Conservation (phyloP, 2,888 invertebrate species). For the Diarsia brunnea region DNA sequence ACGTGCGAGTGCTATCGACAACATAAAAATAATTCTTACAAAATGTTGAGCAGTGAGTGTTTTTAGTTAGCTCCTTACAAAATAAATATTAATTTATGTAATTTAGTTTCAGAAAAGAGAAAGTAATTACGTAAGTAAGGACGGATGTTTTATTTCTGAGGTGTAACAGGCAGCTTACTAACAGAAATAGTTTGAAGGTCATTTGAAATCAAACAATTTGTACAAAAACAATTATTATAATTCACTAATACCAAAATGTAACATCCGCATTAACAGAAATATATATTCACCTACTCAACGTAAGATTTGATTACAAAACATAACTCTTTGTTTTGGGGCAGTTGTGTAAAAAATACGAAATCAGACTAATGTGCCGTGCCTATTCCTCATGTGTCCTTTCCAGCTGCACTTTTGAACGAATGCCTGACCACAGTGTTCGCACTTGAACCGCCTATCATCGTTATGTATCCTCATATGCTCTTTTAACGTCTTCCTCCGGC, state of each 20-base stretch:
- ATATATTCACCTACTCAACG: background rate
- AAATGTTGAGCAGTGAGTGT: too few species aligned
- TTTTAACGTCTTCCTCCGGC: slow-evolving; percentile 70
- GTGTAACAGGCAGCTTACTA: background rate
- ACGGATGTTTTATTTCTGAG: too few species aligned
- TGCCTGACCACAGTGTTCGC: slow-evolving; percentile 69
- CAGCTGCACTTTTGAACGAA: slow-evolving; percentile 74
- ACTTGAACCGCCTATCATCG: slow-evolving; percentile 71
- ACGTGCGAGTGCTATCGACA: background rate
- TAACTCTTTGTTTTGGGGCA: too few species aligned
- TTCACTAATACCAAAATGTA: slow-evolving; percentile 1
- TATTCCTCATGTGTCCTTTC: slow-evolving; percentile 70
- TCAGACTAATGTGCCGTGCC: slow-evolving; percentile 65
- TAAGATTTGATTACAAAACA: slow-evolving; percentile 14
- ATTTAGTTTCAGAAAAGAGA: background rate
- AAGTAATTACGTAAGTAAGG: background rate
- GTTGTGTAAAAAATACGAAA: background rate
- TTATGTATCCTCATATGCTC: slow-evolving; percentile 76
- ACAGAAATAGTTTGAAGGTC: background rate
- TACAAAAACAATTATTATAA: slow-evolving; percentile 21
- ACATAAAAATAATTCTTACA: too few species aligned
- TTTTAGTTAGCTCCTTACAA: background rate
- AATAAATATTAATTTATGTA: background rate
- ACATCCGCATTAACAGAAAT: slow-evolving; percentile 17
- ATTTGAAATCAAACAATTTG: slow-evolving; percentile 28